phyloP scores from a whole-genome alignment of 1,140 invertebrate genomes.

The Tigriopus japonicus region DNA sequence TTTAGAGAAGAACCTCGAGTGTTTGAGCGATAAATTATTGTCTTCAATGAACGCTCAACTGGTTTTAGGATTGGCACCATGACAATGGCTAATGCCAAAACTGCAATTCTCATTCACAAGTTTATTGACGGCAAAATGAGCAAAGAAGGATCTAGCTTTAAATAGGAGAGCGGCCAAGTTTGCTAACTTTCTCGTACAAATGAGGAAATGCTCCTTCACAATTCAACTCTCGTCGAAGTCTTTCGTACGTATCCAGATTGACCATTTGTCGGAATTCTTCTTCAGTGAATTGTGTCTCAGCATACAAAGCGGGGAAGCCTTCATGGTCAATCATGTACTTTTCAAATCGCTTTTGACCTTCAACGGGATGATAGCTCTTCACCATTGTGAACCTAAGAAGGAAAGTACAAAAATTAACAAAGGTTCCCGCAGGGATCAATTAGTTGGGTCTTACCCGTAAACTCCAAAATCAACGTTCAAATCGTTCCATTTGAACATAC shows the following conservation, averaged over 20 bases:
- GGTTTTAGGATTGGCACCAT: no score
- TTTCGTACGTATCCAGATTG: conserved; percentile 41
- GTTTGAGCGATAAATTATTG: no score
- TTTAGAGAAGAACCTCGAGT: no score
- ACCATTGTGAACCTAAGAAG: background rate
- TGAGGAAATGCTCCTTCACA: conserved; percentile 56
- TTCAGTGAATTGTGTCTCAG: conserved; percentile 51
- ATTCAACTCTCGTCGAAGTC: conserved; percentile 35
- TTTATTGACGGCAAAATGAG: no score
- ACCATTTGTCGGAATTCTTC: conserved; percentile 64
- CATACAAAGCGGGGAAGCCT: conserved; percentile 70
- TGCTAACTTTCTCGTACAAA: conserved; percentile 60
- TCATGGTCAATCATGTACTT: background rate
- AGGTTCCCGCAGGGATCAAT: background rate
- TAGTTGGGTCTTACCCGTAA: background rate
- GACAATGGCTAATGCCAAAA: no score
- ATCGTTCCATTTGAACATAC: no score
- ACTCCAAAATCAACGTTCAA: no score
- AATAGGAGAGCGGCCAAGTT: conserved; percentile 34
- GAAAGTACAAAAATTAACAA: background rate
- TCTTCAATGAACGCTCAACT: no score
- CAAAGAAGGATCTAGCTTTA: no score
- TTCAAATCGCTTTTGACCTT: background rate
- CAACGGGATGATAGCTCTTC: conserved; percentile 6
- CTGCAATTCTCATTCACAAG: no score